These are phyloP conservation scores for Athene noctua DNA, from an alignment of 2,113 vertebrate genomes.

Conservation along the genomic window DNA sequence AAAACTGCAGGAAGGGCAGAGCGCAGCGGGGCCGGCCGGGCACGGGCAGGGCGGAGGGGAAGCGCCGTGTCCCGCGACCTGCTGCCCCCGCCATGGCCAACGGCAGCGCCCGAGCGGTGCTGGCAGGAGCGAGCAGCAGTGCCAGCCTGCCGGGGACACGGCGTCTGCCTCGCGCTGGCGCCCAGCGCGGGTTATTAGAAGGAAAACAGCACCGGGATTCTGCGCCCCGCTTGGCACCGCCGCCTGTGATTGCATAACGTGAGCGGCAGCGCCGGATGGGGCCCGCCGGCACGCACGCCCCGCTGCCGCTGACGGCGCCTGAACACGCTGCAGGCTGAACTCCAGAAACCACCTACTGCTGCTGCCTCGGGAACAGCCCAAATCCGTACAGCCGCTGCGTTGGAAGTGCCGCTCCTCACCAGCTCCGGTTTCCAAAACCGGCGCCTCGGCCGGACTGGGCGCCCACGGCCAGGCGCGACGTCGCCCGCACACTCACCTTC, in stretches of 20 bases:
- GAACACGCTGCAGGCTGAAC: background rate
- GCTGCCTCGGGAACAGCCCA: background rate
- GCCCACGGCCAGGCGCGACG: background rate
- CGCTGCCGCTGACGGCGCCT: background rate
- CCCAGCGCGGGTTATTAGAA: accelerated
- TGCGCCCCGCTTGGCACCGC: background rate
- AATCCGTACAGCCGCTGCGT: background rate
- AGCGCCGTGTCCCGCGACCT: accelerated
- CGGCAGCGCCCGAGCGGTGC: accelerated
- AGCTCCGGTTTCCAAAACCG: background rate
- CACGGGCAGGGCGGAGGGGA: background rate
- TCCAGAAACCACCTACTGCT: conserved; percentile 26
- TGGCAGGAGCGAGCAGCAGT: accelerated
- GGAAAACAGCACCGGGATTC: background rate
- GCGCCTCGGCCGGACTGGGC: background rate
- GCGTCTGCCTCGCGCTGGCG: accelerated
- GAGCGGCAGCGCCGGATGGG: background rate
- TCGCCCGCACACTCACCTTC: conserved; percentile 78
- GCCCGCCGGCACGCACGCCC: background rate
- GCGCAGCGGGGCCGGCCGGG: background rate
- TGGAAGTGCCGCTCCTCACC: background rate
- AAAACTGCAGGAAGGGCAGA: background rate
- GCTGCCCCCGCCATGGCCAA: accelerated
- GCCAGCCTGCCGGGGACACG: background rate
- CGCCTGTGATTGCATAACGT: accelerated